Percentiles rank a stretch among this genome's conserved stretches.
These are phyloP conservation scores for Urocynchramus pylzowi DNA, from an alignment of 2,113 vertebrate species.

Conservation along the genomic window DNA sequence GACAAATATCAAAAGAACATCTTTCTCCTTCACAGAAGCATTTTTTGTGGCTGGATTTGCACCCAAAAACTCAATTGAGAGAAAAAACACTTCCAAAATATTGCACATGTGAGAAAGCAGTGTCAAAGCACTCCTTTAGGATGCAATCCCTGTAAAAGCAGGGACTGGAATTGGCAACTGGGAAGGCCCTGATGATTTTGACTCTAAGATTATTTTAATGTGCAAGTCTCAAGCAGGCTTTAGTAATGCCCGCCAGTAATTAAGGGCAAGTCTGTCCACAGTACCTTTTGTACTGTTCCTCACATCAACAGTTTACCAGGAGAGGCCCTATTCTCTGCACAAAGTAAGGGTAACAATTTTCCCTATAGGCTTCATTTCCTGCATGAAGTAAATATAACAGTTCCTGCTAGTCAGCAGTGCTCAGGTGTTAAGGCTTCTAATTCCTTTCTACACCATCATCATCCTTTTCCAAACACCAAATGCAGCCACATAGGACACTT, in stretches of 20 bases:
- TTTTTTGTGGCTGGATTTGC: not conserved
- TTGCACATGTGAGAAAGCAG: not conserved
- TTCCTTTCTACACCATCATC: not conserved
- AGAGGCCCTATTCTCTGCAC: not conserved
- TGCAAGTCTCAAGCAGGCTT: not conserved
- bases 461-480: not conserved
- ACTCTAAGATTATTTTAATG: not conserved
- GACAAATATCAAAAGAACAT: not conserved
- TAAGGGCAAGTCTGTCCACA: not conserved
- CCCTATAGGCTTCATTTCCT: not conserved
- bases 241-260: not conserved
- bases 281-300: not conserved
- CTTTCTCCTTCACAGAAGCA: not conserved
- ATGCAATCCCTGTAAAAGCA: not conserved
- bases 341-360: not conserved
- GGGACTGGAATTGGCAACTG: not conserved
- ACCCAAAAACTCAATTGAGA: not conserved
- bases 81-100: not conserved
- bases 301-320: not conserved
- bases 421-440: not conserved
- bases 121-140: not conserved
- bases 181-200: not conserved
- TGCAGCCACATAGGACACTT: not conserved
- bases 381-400: not conserved
- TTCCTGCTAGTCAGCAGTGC: not conserved